Conservation (phyloP, 2,888 invertebrate species). For the Orchesella flavescens region DNA sequence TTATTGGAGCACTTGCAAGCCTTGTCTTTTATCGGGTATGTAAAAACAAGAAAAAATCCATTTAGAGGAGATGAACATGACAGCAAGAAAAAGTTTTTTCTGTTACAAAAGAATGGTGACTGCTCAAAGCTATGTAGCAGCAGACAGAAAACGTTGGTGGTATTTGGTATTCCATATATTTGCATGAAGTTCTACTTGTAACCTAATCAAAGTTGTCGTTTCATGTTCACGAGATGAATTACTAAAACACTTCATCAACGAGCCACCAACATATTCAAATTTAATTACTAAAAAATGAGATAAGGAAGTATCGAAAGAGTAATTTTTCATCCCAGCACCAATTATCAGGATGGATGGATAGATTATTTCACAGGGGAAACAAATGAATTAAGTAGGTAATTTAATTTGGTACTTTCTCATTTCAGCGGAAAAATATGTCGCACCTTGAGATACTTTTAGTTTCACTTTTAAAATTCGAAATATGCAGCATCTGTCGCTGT, state of each 20-base stretch:
- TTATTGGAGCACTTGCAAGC: background rate
- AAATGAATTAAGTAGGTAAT: slow-evolving; percentile 17
- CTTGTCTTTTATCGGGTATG: slow-evolving; percentile 19
- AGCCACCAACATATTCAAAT: background rate
- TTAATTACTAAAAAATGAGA: slow-evolving; percentile 35
- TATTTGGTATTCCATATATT: too few relatives aligned
- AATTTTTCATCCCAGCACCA: slow-evolving; percentile 54
- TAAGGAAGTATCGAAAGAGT: background rate
- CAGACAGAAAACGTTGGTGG: background rate
- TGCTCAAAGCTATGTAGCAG: background rate
- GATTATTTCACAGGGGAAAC: slow-evolving; percentile 22
- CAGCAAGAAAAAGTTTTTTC: too few relatives aligned
- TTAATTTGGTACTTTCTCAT: slow-evolving; percentile 50
- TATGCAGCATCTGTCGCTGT: background rate
- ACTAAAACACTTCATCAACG: background rate
- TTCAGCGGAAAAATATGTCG: slow-evolving; percentile 22
- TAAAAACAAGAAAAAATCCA: slow-evolving; percentile 28
- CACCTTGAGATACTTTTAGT: background rate
- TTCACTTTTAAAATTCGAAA: background rate
- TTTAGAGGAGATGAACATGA: slow-evolving; percentile 38
- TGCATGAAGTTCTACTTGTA: background rate
- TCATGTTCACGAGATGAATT: background rate
- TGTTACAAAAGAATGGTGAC: slow-evolving; percentile 26
- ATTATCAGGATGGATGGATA: slow-evolving; percentile 15
- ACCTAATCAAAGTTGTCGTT: slow-evolving; percentile 2